Evolutionary conservation across 2,888 invertebrate species (phyloP).

Genomic region (Drosophila picticornis): DNA sequence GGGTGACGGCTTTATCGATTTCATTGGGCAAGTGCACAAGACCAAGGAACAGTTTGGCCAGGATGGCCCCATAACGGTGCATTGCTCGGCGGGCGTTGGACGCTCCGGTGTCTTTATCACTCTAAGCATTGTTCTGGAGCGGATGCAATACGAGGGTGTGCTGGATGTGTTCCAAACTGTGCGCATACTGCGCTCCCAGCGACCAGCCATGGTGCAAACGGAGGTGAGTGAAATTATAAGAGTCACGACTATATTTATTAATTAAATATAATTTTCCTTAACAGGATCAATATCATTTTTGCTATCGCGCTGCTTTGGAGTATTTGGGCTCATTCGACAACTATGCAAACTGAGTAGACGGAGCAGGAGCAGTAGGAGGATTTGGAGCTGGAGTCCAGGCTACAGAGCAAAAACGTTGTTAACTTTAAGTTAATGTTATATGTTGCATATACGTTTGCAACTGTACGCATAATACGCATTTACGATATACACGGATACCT

Average conservation of each 20-base stretch:
- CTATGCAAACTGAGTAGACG: constrained; percentile 91
- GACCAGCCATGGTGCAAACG: constrained; percentile 99
- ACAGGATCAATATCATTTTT: constrained; percentile 99
- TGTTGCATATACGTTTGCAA: constrained; percentile 43
- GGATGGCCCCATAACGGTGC: constrained; percentile 99
- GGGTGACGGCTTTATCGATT: constrained; percentile 99
- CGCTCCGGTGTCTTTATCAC: constrained; percentile 99
- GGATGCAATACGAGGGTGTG: constrained; percentile 99
- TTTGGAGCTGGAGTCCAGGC: constrained; percentile 27
- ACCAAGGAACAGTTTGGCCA: constrained; percentile 99
- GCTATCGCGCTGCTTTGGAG: constrained; percentile 99
- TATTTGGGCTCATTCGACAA: constrained; percentile 99
- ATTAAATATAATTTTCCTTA: constrained; percentile 45
- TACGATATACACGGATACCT: constrained; percentile 69
- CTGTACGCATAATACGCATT: constrained; percentile 76
- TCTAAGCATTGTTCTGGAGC: constrained; percentile 97
- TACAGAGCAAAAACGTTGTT: constrained; percentile 51
- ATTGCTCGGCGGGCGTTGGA: constrained; percentile 99
- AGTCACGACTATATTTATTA: background rate
- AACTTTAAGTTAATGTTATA: constrained; percentile 47
- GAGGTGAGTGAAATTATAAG: constrained; percentile 89
- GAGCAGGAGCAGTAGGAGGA: background rate
- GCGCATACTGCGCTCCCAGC: constrained; percentile 98
- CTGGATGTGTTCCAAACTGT: constrained; percentile 99
- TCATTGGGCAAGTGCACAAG: constrained; percentile 99